Percentiles rank a stretch among this genome's conserved stretches.
Conservation (phyloP, 2,113 vertebrate species). For the Bettongia penicillata region DNA sequence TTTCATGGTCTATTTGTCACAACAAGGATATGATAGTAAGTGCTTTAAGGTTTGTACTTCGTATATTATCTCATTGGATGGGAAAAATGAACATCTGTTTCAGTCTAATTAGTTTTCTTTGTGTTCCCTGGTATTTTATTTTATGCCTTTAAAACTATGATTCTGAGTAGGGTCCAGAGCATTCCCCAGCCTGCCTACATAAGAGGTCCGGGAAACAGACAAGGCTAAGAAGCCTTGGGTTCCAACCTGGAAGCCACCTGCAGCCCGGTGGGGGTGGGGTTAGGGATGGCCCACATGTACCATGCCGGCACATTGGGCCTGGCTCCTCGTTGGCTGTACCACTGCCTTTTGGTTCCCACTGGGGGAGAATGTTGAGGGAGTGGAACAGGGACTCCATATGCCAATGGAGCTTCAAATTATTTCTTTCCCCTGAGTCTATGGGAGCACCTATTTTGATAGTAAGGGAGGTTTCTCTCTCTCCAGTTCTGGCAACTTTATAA, state of each 20-base stretch:
- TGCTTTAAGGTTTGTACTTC: neutral
- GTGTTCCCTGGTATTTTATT: neutral
- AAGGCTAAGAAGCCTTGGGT: too few relatives aligned
- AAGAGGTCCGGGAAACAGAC: neutral
- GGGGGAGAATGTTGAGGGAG: neutral
- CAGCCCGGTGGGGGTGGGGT: too few relatives aligned
- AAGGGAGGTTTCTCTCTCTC: neutral
- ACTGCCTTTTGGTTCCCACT: too few relatives aligned
- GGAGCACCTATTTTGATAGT: neutral
- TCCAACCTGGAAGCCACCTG: too few relatives aligned
- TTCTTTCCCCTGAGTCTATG: neutral
- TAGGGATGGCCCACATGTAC: too few relatives aligned
- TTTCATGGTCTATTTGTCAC: too few relatives aligned
- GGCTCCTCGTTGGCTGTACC: neutral
- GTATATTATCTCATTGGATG: neutral
- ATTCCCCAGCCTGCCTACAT: neutral
- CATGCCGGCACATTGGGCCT: too few relatives aligned
- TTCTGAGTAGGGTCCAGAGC: neutral
- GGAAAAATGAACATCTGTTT: neutral
- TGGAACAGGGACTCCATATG: too few relatives aligned
- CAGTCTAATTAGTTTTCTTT: neutral
- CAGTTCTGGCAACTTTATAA: conserved; percentile 99
- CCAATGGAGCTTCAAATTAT: neutral
- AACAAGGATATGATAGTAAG: too few relatives aligned
- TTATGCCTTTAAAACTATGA: neutral